Conservation (phyloP, 2,113 vertebrate genomes). For the Tyto alba region DNA sequence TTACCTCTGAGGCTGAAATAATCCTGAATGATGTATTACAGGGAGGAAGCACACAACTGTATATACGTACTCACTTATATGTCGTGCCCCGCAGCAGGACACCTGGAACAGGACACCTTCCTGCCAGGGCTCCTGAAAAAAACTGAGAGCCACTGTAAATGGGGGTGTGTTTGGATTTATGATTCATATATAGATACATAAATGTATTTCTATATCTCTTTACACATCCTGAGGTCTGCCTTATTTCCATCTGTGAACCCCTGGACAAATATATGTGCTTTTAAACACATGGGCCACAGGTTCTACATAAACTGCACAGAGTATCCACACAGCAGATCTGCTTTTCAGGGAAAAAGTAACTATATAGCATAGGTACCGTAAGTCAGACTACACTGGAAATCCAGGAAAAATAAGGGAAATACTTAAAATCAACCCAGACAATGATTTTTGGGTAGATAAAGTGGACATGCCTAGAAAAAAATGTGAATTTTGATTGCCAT, state of each 20-base stretch:
- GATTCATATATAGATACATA: not conserved
- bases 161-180: not conserved
- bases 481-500: not conserved
- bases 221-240: not conserved
- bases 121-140: not conserved
- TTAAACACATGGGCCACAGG: not conserved
- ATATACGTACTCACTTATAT: accelerated
- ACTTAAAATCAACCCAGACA: not conserved
- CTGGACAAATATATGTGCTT: not conserved
- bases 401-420: not conserved
- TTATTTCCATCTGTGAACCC: not conserved
- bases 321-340: not conserved
- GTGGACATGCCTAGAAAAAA: not conserved
- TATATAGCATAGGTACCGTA: not conserved
- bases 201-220: not conserved
- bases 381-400: not conserved
- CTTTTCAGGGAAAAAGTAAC: not conserved
- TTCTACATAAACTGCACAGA: not conserved
- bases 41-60: not conserved
- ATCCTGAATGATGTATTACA: not conserved
- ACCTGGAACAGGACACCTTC: not conserved
- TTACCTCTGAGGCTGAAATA: not conserved
- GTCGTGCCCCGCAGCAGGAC: not conserved
- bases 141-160: not conserved
- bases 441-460: not conserved